These are phyloP conservation scores for Cherax destructor DNA, from an alignment of 1,140 invertebrate species.

Conservation along the genomic window DNA sequence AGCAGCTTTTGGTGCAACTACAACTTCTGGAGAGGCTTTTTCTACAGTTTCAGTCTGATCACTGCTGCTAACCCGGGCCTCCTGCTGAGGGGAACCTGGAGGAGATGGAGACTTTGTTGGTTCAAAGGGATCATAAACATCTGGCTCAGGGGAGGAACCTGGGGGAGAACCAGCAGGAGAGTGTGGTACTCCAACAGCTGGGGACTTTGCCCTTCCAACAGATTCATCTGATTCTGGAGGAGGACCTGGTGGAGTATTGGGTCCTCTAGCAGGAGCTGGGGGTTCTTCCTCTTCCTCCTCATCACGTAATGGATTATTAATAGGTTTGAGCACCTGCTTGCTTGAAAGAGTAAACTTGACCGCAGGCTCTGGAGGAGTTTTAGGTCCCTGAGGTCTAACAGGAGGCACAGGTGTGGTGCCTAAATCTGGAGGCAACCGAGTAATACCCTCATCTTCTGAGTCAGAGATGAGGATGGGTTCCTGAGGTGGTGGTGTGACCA, in stretches of 20 bases:
- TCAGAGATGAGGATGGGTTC: constrained; percentile 89
- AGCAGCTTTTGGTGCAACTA: constrained; percentile 50
- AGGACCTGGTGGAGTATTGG: constrained; percentile 70
- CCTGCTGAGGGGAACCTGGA: constrained; percentile 74
- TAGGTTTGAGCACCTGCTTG: constrained; percentile 79
- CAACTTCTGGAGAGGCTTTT: constrained; percentile 62
- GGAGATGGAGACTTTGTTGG: constrained; percentile 87
- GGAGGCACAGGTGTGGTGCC: constrained; percentile 70
- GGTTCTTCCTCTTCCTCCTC: constrained; percentile 73
- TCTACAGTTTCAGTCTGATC: constrained; percentile 72
- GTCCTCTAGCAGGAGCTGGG: constrained; percentile 65
- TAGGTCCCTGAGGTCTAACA: constrained; percentile 78
- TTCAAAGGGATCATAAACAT: constrained; percentile 91
- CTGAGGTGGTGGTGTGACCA: constrained; percentile 82
- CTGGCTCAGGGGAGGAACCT: constrained; percentile 73
- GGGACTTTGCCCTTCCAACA: constrained; percentile 64
- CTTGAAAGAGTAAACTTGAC: constrained; percentile 82
- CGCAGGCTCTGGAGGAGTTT: constrained; percentile 84
- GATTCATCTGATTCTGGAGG: constrained; percentile 64
- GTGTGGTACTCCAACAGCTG: constrained; percentile 63
- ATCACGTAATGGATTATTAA: constrained; percentile 81
- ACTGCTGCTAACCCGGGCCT: constrained; percentile 70
- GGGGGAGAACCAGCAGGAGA: constrained; percentile 70
- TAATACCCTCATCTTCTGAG: constrained; percentile 81
- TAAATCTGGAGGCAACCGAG: constrained; percentile 69